Conservation (phyloP, 1,140 invertebrate species). For the Carposina sasakii region DNA sequence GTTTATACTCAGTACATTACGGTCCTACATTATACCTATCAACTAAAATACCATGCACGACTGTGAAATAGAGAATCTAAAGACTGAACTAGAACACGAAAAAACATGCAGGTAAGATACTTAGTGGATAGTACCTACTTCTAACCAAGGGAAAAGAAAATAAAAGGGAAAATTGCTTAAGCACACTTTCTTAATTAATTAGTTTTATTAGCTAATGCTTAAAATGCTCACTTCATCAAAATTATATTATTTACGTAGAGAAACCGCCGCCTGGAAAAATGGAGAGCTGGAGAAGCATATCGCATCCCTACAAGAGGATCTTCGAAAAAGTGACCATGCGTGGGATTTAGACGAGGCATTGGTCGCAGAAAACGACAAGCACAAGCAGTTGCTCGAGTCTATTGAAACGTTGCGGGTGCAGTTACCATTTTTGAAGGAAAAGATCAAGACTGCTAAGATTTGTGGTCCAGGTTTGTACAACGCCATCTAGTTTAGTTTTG, state of each 20-base stretch:
- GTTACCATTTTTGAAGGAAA: slow-evolving; percentile 58
- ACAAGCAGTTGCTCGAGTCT: slow-evolving; percentile 53
- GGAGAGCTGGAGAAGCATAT: slow-evolving; percentile 65
- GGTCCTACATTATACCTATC: too few species aligned
- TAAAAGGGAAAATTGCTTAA: too few species aligned
- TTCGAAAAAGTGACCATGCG: slow-evolving; percentile 53
- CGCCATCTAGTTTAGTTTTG: not conserved
- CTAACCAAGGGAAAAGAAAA: too few species aligned
- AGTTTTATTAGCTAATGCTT: too few species aligned
- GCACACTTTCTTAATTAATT: too few species aligned
- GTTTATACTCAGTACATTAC: too few species aligned
- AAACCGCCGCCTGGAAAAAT: slow-evolving; percentile 62
- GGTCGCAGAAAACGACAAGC: slow-evolving; percentile 41
- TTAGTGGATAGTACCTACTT: too few species aligned
- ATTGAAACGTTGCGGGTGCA: slow-evolving; percentile 54
- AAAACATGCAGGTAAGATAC: slow-evolving; percentile 62
- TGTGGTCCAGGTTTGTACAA: slow-evolving; percentile 50
- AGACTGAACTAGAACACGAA: slow-evolving; percentile 67
- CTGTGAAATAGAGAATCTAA: slow-evolving; percentile 63
- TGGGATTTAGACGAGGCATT: slow-evolving; percentile 62
- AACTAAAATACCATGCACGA: slow-evolving; percentile 42
- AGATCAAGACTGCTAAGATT: slow-evolving; percentile 62
- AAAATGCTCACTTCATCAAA: too few species aligned
- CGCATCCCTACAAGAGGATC: slow-evolving; percentile 58
- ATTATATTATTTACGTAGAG: slow-evolving; percentile 34